Conservation (phyloP, 1,140 invertebrate species). For the Aphaenogaster rudis region DNA sequence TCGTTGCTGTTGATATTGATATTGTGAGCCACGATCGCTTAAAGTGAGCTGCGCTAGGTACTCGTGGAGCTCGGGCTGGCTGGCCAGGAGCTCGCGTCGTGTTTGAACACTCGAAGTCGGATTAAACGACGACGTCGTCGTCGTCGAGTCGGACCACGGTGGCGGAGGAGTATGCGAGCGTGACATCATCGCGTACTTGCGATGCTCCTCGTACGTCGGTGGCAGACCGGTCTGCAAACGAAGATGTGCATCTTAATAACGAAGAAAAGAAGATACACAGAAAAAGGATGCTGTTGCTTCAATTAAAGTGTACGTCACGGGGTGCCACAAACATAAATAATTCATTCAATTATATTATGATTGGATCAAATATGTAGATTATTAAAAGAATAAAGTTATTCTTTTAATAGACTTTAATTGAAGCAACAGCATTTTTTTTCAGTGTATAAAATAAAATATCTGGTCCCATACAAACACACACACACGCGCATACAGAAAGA, state of each 20-base stretch:
- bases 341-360: too few relatives aligned
- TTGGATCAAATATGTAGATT: too few relatives aligned
- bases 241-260: background rate
- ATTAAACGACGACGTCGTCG: conserved; percentile 8
- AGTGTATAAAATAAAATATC: too few relatives aligned
- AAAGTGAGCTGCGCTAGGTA: conserved; percentile 79
- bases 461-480: too few relatives aligned
- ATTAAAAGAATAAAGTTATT: too few relatives aligned
- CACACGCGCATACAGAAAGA: too few relatives aligned
- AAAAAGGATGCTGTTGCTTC: too few relatives aligned
- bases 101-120: conserved; percentile 70
- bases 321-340: too few relatives aligned
- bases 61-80: conserved; percentile 81
- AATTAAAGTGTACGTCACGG: too few relatives aligned
- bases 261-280: background rate
- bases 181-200: conserved; percentile 82
- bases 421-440: too few relatives aligned
- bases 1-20: conserved; percentile 69
- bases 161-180: conserved; percentile 85
- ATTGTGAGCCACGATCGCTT: conserved; percentile 74
- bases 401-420: too few relatives aligned
- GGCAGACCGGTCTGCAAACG: conserved; percentile 81
- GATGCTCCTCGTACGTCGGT: conserved; percentile 85
- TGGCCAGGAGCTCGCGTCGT: conserved; percentile 79
- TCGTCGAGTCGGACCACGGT: conserved; percentile 83